Percentiles rank a stretch among this genome's conserved stretches.
Conservation (phyloP, 2,113 vertebrate genomes). For the Gnathonemus echidnorhynchus region DNA sequence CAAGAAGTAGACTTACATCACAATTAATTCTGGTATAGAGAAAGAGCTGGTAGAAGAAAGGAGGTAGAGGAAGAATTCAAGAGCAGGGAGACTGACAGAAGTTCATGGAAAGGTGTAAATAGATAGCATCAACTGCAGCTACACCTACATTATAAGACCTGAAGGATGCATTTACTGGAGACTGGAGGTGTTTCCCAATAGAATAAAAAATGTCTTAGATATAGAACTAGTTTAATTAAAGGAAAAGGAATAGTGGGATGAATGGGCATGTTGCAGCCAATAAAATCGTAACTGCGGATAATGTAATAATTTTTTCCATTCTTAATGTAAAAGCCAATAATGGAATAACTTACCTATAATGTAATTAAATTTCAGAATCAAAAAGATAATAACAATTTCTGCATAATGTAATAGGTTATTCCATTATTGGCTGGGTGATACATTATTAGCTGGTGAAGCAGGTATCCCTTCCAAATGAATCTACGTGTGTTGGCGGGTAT, state of each 20-base stretch:
- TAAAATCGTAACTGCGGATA: background rate
- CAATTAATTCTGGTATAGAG: background rate
- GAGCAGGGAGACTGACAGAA: background rate
- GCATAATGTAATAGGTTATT: background rate
- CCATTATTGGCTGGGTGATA: background rate
- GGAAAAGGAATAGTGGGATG: background rate
- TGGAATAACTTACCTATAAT: background rate
- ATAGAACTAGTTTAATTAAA: background rate
- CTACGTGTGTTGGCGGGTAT: background rate
- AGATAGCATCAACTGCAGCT: background rate
- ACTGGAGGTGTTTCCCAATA: background rate
- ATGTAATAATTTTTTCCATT: background rate
- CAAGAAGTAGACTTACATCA: background rate
- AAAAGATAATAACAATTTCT: background rate
- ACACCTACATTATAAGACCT: background rate
- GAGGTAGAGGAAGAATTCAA: background rate
- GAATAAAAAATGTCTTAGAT: background rate
- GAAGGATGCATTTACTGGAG: background rate
- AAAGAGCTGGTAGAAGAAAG: background rate
- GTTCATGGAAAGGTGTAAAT: background rate
- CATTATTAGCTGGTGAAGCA: background rate
- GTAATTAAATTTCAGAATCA: background rate
- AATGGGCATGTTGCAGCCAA: background rate
- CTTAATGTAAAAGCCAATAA: background rate
- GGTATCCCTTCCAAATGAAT: background rate